Evolutionary conservation across 2,113 vertebrate species (phyloP), one percentile per base, ranked within the genome.

Genomic region (Cyprinus carpio): DNA sequence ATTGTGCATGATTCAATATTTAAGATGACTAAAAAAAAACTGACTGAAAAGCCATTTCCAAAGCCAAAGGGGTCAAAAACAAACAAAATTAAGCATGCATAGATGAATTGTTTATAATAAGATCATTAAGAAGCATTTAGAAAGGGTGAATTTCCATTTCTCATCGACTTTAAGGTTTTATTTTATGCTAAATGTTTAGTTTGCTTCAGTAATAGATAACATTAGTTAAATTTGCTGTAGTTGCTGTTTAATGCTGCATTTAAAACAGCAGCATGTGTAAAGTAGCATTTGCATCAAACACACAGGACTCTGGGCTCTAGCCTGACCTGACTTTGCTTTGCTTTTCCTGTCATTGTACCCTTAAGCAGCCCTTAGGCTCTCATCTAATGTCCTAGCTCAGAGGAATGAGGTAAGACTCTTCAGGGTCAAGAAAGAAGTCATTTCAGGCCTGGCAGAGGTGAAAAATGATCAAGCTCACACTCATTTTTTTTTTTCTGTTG

Each of bases 251-350:
- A 56, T 34, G 29, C 18, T 62, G n/a, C 34, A 43, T 75, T 74
- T 75, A 16, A 49, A 46, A 49, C 40, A 2, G 72, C 13, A 54
- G 75, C 75, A 31, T 27, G 34, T 46, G 27, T 34, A 10, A 51
- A 49, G 37, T 23, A 20, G 40, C 11, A 23, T 2, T 49, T 16
- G 15, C 43, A 51, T 76, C 43, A 76, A 29, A 51, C 43, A 51
- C 9, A 31, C 64, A 51, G 43, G n/a, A 81, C 62, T 81, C 18
- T 31, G 40, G 40, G 79, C 43, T 43, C 27, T 34, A 12, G 80
- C 40, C 29, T 81, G 78, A 81, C 58, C 40, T 25, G 27, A 81
- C 58, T 27, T 81, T 81, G 37, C 78, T 46, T 69, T 69, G 64
- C 64, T 25, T 25, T 56, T 69, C 49, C 81, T 83, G 15, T 71